Evolutionary conservation across 2,113 vertebrate genomes (phyloP).

Genomic region (Alethe castanea): DNA sequence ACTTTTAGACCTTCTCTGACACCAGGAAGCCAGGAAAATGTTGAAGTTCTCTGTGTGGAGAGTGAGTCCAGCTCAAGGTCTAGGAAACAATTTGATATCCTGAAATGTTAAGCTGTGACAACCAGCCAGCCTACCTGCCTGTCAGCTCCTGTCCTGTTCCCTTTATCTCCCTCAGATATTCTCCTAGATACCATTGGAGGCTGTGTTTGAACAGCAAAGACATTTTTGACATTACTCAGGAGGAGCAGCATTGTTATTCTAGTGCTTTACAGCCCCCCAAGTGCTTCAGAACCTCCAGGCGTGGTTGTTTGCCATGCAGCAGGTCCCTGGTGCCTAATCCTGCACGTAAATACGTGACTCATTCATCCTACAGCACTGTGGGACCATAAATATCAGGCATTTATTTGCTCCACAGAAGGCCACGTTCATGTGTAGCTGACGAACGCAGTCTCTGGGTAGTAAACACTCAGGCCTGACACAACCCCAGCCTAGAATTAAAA

Average conservation of each 20-base stretch:
- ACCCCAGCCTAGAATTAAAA: neutral
- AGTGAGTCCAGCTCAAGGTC: neutral
- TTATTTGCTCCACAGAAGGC: neutral
- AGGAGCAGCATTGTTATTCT: constrained; percentile 4
- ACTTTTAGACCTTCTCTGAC: neutral
- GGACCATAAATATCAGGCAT: constrained; percentile 40
- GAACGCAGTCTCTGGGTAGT: constrained; percentile 4
- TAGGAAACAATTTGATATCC: neutral
- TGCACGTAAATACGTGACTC: constrained; percentile 65
- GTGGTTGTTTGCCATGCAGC: neutral
- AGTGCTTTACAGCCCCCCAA: neutral
- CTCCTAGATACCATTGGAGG: neutral
- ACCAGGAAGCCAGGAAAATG: rapidly evolving
- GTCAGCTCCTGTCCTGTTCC: neutral
- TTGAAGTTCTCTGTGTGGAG: neutral
- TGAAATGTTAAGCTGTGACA: neutral
- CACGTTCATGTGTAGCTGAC: neutral
- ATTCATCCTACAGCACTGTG: constrained; percentile 15
- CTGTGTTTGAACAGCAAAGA: neutral
- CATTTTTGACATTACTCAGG: constrained; percentile 25
- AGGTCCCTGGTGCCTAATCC: constrained; percentile 21
- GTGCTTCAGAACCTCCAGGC: neutral
- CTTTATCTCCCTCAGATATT: neutral
- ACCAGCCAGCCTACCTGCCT: neutral
- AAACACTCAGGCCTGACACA: neutral